A percentile compares a stretch with the other conserved stretches of the same genome.
These are phyloP conservation scores for Gymnobelideus leadbeateri DNA, from an alignment of 2,113 vertebrate species.

Conservation along the genomic window DNA sequence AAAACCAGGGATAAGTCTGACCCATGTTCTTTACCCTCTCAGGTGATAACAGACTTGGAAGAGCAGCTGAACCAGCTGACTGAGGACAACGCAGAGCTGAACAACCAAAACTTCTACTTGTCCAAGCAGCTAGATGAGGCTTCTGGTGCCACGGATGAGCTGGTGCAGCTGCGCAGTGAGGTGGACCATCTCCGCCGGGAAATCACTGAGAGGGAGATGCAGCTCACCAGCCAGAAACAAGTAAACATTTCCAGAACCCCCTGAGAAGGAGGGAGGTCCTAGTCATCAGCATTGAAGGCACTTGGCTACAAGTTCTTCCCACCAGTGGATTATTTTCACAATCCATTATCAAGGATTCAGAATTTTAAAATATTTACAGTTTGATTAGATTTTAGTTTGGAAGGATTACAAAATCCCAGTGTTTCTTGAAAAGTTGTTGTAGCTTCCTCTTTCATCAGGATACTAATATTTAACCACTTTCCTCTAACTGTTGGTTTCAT, in stretches of 20 bases:
- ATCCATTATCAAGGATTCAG: not conserved
- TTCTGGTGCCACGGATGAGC: constrained; percentile 93
- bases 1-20: not conserved
- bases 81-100: constrained; percentile 97
- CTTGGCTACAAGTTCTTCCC: not conserved
- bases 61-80: constrained; percentile 96
- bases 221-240: constrained; percentile 99
- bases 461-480: not conserved
- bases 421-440: not conserved
- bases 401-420: not conserved
- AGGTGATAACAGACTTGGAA: constrained; percentile 99
- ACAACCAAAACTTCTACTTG: constrained; percentile 98
- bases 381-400: not conserved
- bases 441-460: not conserved
- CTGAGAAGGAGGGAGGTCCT: constrained; percentile 51
- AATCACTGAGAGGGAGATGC: constrained; percentile 98
- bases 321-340: not conserved
- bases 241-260: constrained; percentile 71
- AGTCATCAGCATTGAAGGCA: constrained; percentile 42
- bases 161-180: constrained; percentile 93
- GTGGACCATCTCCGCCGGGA: constrained; percentile 96
- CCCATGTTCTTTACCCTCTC: constrained; percentile 43
- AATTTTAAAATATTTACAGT: not conserved
- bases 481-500: not conserved
- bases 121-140: constrained; percentile 98